Percentiles rank a stretch among this genome's conserved stretches.
Evolutionary conservation across 2,888 invertebrate genomes (phyloP).

Genomic region (Noctua janthe): DNA sequence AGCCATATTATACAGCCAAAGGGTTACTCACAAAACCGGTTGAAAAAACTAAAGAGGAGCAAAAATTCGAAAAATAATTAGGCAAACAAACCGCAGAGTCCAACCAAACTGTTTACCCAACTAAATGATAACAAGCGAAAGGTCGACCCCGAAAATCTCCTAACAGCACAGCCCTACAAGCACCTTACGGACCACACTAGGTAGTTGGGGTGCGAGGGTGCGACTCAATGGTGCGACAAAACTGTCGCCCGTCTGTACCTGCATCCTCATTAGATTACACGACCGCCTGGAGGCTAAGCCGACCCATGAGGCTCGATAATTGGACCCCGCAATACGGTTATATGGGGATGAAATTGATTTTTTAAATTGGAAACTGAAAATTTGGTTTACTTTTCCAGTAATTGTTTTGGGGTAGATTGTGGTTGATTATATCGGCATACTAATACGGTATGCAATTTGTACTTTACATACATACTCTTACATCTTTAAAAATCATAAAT

Average conservation of each 20-base stretch:
- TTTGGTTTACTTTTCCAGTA: not conserved
- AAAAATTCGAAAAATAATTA: not conserved
- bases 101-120: not conserved
- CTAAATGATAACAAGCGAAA: not conserved
- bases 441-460: not conserved
- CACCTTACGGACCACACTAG: not conserved
- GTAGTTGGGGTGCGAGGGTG: conserved; percentile 54
- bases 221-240: conserved; percentile 72
- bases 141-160: not conserved
- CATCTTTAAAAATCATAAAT: not conserved
- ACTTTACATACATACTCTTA: not conserved
- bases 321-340: conserved; percentile 26
- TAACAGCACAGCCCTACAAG: conserved; percentile 21
- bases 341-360: not conserved
- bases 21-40: not conserved
- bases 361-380: conserved; percentile 7
- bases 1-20: not conserved
- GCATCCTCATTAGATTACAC: conserved; percentile 61
- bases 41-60: not conserved
- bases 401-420: not conserved
- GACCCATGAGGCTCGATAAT: conserved; percentile 31
- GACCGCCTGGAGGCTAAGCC: conserved; percentile 47
- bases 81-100: not conserved
- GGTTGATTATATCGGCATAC: not conserved
- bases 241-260: conserved; percentile 64